Conservation (phyloP, 2,797 vertebrate genomes). For the Nothura maculosa region DNA sequence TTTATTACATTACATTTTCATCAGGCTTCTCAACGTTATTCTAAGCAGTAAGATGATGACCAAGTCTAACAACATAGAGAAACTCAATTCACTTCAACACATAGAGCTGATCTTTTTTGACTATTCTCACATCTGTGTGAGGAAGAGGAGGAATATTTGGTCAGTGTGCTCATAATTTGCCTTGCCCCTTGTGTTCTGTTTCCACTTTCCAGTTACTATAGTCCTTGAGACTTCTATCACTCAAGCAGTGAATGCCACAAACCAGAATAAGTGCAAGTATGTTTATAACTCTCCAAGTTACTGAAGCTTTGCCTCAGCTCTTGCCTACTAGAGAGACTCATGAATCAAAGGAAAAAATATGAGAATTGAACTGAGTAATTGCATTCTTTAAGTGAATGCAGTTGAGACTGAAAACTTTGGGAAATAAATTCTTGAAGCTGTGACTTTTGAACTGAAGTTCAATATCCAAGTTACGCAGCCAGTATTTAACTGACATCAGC, state of each 20-base stretch:
- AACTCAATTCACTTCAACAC: background rate
- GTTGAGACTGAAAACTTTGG: background rate
- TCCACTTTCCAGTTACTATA: background rate
- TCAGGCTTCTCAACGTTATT: background rate
- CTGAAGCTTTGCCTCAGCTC: slow-evolving; percentile 6
- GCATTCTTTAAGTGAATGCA: background rate
- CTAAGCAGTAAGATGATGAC: background rate
- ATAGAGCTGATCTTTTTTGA: background rate
- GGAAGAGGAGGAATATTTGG: background rate
- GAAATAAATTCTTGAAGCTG: background rate
- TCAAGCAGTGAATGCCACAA: background rate
- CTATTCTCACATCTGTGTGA: background rate
- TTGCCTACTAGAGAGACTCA: slow-evolving; percentile 1
- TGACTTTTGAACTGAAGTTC: background rate
- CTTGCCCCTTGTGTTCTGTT: background rate
- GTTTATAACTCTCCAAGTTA: background rate
- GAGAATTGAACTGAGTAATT: background rate
- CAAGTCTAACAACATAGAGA: background rate
- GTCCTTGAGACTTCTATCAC: background rate
- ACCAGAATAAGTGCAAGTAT: background rate
- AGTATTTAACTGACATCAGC: background rate
- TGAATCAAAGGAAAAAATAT: background rate
- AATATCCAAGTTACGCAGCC: background rate
- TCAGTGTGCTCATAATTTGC: background rate
- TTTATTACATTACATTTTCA: background rate